Percentiles rank a stretch among this genome's conserved stretches.
Conservation (phyloP, 2,113 vertebrate genomes). For the Lagopus muta region DNA sequence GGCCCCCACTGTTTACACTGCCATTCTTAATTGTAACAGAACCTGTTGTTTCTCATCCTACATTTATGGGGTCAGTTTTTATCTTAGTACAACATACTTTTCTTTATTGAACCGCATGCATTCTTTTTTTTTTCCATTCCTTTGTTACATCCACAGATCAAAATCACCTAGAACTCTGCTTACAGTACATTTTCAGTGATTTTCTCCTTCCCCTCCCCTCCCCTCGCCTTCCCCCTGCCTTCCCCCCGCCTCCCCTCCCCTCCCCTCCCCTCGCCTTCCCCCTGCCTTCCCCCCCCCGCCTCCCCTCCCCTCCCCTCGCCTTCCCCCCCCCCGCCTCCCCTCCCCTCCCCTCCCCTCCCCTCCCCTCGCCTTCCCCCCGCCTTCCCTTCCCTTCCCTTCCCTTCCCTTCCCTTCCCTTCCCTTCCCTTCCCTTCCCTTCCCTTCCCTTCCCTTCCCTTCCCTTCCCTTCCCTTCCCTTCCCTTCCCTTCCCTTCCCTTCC, state of each 20-base stretch:
- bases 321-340: too few relatives aligned
- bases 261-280: too few relatives aligned
- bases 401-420: background rate
- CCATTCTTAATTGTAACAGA: background rate
- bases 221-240: background rate
- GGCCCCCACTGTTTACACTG: background rate
- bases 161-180: background rate
- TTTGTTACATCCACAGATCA: background rate
- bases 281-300: too few relatives aligned
- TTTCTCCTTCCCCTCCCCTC: background rate
- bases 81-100: background rate
- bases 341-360: background rate
- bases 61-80: background rate
- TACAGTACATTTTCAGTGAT: background rate
- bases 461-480: background rate
- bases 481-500: background rate
- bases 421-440: too few relatives aligned
- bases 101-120: background rate
- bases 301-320: too few relatives aligned
- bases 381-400: background rate
- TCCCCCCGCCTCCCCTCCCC: too few relatives aligned
- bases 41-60: background rate
- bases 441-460: background rate
- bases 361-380: background rate
- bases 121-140: background rate